Base-by-base conservation (phyloP, 2,113 vertebrate species). In the Elephantulus edwardii region DNA sequence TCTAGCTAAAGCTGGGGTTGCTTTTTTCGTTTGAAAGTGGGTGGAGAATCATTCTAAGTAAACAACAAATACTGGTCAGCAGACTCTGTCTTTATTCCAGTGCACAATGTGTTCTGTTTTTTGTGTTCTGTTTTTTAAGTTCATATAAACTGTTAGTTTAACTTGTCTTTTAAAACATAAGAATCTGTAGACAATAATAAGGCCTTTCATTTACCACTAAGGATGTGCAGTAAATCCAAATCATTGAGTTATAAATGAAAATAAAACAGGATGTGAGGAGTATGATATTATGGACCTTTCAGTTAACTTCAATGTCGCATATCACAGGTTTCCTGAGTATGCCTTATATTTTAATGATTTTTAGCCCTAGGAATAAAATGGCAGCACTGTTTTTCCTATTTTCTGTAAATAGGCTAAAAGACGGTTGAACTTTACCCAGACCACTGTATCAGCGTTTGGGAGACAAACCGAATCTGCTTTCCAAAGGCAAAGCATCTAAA, bases 1-100 rank as follows among this genome's bases (percentile, higher is more conserved):
- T 56, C 35, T 93, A 11, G 90, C 91, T 95, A 83, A 92, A 94
- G 80, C 74, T 88, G 70, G 93, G 80, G 85, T 74, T 97, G 95
- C 76, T 96, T 93, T 96, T 93, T 97, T 94, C 95, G 83, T 94
- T 96, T 93, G 96, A 93, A 97, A 97, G 94, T 95, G 90, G 95
- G 92, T 11, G 54, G 93, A 95, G 95, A 95, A 91, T 66, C 93
- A 89, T 6, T 95, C 79, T 89, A 89, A 86, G 77, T 89, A 95
- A 97, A 96, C 91, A 95, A 88, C 71, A 75, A 91, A 93, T 86
- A 81, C 8, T 93, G 80, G 82, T 88, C 86, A 95, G 93, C 85
- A n/a, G 40, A 93, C 85, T 89, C 82, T 95, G 62, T 95, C 89
- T 94, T 92, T 94, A 94, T 94, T 95, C 64, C 54, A 71, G 24